Percentiles rank a stretch among this genome's conserved stretches.
phyloP scores from a whole-genome alignment of 2,888 invertebrate species.

The Thumatha senex region DNA sequence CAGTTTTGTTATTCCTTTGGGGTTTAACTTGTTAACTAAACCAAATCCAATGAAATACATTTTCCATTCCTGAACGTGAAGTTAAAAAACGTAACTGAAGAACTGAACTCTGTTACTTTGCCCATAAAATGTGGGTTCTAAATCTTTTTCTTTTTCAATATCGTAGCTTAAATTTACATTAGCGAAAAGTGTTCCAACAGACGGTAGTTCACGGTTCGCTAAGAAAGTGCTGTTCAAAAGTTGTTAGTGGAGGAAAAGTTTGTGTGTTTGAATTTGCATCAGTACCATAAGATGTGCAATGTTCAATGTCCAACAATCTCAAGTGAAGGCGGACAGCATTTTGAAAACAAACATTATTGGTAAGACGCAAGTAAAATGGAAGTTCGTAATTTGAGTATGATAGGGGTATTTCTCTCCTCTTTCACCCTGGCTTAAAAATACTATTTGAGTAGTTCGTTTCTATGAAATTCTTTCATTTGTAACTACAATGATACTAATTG shows the following conservation, averaged over 20 bases:
- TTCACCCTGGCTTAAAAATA: background rate
- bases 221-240: slow-evolving; percentile 55
- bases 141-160: slow-evolving; percentile 32
- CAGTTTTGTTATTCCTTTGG: background rate
- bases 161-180: slow-evolving; percentile 25
- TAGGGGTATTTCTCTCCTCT: background rate
- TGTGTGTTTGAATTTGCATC: slow-evolving; percentile 61
- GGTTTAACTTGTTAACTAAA: background rate
- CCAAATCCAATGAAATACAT: background rate
- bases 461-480: no score
- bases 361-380: slow-evolving; percentile 9
- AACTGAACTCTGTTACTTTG: background rate
- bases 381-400: slow-evolving; percentile 5
- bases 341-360: slow-evolving; percentile 10
- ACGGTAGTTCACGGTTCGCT: slow-evolving; percentile 53
- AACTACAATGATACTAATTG: no score
- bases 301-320: slow-evolving; percentile 43
- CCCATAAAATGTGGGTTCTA: background rate
- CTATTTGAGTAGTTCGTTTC: no score
- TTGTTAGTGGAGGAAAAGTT: slow-evolving; percentile 64
- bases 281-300: slow-evolving; percentile 48
- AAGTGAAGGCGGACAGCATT: slow-evolving; percentile 33
- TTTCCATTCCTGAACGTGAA: background rate
- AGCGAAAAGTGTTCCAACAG: slow-evolving; percentile 47
- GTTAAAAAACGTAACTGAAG: background rate